Evolutionary conservation across 2,113 vertebrate species (phyloP), one percentile per base, ranked within the genome.

Genomic region (human): DNA sequence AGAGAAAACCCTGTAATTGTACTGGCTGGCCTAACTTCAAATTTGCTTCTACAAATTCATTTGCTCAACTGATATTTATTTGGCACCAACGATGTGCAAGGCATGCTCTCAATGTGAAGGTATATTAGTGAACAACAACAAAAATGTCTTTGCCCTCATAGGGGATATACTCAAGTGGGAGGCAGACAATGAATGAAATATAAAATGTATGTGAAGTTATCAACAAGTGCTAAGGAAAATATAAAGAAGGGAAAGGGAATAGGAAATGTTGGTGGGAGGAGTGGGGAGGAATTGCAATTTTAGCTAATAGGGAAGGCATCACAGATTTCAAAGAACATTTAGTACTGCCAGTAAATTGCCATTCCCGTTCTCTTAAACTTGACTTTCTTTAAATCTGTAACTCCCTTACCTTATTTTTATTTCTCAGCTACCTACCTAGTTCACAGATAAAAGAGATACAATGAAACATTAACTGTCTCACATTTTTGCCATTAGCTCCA

Each of bases 151-250:
- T 95, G 61, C 35, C 80, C 30, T 90, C 32, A 59, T 35, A 48
- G 13, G 50, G 8, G 43, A 72, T 89, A 55, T 22, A 66, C 52
- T 80, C 30, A 73, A 85, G 22, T 76, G 38, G 4, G 73, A 52
- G 27, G 43, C 13, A 55, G 55, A 35, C 32, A 73, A 35, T 73
- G 35, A 80, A 80, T 50, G 52, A 50, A 73, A 35, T 27, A 30
- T 92, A 50, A 94, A 91, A 48, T 76, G 61, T 59, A 38, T 93
- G 35, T 82, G n/a, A 50, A 93, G 43, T 91, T 76, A 57, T 38
- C n/a, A 45, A 16, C 8, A 70, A 57, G 35, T 38, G 7, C 59
- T 72, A 73, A 82, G 30, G n/a, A 89, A 12, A 72, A 23, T 87
- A 55, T 90, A 27, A 25, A 61, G 45, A 48, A 80, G 70, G 30